Percentiles rank a stretch among this genome's conserved stretches.
These are phyloP conservation scores for Upupa epops DNA, from an alignment of 2,113 vertebrate species.

Conservation along the genomic window DNA sequence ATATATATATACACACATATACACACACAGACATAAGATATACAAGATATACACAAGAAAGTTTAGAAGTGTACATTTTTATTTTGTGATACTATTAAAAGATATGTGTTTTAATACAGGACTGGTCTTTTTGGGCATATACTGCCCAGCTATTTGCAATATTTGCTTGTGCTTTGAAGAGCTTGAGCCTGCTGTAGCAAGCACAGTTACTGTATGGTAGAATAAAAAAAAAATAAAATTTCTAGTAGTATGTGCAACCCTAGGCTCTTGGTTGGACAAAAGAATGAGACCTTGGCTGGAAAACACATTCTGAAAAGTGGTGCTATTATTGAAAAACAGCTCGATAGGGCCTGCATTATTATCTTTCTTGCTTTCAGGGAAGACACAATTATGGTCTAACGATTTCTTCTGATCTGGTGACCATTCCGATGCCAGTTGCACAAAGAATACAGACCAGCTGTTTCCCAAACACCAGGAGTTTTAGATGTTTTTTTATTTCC, in stretches of 20 bases:
- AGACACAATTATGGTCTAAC: slow-evolving; percentile 38
- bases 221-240: not conserved
- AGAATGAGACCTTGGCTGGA: not conserved
- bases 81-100: not conserved
- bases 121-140: not conserved
- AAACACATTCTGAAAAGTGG: not conserved
- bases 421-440: not conserved
- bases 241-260: not conserved
- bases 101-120: not conserved
- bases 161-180: not conserved
- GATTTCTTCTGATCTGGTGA: slow-evolving; percentile 26
- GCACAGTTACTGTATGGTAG: not conserved
- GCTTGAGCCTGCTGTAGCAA: not conserved
- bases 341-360: not conserved
- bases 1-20: too few species aligned
- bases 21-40: not conserved
- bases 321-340: not conserved
- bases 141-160: not conserved
- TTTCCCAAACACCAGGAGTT: not conserved
- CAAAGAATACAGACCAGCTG: not conserved
- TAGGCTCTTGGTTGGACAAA: not conserved
- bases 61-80: not conserved
- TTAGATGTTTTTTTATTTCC: not conserved
- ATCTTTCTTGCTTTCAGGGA: slow-evolving; percentile 2
- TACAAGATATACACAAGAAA: not conserved